Percentiles rank a stretch among this genome's conserved stretches.
phyloP scores from a whole-genome alignment of 2,888 invertebrate genomes.

The Rotaria socialis region DNA sequence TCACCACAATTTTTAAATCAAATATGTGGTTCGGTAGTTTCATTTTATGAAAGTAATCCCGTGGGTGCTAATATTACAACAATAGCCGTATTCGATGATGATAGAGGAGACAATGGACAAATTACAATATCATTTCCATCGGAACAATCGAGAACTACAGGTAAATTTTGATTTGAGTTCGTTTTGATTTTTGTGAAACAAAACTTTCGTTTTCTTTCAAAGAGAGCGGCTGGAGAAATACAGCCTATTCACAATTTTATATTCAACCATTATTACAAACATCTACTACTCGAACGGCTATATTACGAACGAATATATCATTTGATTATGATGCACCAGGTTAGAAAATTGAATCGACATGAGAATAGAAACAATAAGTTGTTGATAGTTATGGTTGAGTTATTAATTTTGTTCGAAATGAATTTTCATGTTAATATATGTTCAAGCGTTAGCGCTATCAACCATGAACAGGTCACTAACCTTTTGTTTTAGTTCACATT shows the following conservation, averaged over 20 bases:
- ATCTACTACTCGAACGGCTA: neutral
- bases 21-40: neutral
- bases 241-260: constrained; percentile 2
- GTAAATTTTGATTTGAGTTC: neutral
- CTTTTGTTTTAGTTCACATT: no score
- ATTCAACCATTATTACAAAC: neutral
- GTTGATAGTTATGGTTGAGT: no score
- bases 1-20: neutral
- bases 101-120: neutral
- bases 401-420: no score
- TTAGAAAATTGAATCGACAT: neutral
- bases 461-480: no score
- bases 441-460: no score
- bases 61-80: neutral
- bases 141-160: constrained; percentile 23
- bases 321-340: constrained; percentile 36
- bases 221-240: constrained; percentile 6
- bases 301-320: neutral
- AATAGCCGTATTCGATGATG: neutral
- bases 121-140: constrained; percentile 22
- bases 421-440: no score
- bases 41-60: neutral
- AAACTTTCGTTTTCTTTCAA: no score
- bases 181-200: neutral
- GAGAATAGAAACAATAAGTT: neutral